phyloP scores from a whole-genome alignment of 2,888 invertebrate genomes.

The Stenodera caucasica region DNA sequence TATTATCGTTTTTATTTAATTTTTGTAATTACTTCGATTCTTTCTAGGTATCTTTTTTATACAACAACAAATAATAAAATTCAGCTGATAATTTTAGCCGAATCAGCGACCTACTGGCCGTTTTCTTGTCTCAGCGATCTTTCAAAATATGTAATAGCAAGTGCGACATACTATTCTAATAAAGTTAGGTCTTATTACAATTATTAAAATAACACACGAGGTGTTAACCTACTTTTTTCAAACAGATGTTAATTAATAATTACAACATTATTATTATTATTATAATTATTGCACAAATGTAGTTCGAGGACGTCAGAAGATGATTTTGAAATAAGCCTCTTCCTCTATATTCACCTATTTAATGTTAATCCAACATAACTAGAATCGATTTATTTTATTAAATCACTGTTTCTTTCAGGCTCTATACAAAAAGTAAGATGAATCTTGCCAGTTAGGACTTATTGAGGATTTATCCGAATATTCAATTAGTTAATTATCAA shows the following conservation, averaged over 20 bases:
- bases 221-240: constrained; percentile 1
- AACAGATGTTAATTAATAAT: not conserved
- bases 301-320: not conserved
- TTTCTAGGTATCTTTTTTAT: too few species aligned
- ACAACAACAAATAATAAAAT: not conserved
- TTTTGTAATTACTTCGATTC: too few species aligned
- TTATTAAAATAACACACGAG: not conserved
- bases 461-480: too few species aligned
- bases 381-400: too few species aligned
- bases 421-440: too few species aligned
- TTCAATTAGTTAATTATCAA: too few species aligned
- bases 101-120: constrained; percentile 6
- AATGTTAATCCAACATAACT: too few species aligned
- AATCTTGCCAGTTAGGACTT: too few species aligned
- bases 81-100: not conserved
- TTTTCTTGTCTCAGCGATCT: constrained; percentile 3
- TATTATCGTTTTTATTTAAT: too few species aligned
- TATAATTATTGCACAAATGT: not conserved
- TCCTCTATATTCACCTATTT: too few species aligned
- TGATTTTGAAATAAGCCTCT: too few species aligned
- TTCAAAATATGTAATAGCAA: not conserved
- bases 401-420: too few species aligned
- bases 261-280: not conserved
- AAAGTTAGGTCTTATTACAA: constrained; percentile 2
- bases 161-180: not conserved